Evolutionary conservation across 2,797 vertebrate genomes (phyloP).

Genomic region (Acrossocheilus wenchowensis): DNA sequence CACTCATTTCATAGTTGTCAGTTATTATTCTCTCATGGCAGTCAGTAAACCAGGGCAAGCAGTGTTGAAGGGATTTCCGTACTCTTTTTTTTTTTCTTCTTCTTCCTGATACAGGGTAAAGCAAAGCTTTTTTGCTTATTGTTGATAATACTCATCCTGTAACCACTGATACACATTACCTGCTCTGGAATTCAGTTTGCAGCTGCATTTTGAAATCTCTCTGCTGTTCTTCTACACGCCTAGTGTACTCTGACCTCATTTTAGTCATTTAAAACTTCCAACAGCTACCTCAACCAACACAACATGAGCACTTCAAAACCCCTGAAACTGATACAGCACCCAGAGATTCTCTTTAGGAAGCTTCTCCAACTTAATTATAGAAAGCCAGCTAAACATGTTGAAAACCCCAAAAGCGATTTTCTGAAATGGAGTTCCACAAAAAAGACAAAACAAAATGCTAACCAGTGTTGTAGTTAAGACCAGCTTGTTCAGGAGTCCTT

Average conservation of each 20-base stretch:
- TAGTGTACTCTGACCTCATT: slow-evolving; percentile 8
- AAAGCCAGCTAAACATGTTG: background rate
- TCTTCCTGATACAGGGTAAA: background rate
- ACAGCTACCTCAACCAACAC: background rate
- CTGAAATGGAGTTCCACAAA: background rate
- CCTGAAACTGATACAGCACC: background rate
- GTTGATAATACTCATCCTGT: background rate
- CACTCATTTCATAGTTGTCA: background rate
- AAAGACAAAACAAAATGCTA: background rate
- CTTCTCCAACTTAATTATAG: background rate
- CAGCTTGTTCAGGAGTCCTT: background rate
- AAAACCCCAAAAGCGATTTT: background rate
- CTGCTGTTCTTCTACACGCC: background rate
- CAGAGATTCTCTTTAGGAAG: background rate
- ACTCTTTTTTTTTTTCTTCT: background rate
- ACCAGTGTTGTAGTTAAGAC: background rate
- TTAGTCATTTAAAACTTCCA: slow-evolving; percentile 13
- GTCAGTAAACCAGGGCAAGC: background rate
- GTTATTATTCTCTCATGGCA: background rate
- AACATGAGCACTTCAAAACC: background rate
- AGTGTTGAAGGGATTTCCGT: background rate
- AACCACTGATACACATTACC: background rate
- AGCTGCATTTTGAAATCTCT: background rate
- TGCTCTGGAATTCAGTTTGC: background rate
- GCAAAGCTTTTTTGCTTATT: background rate